Percentiles rank a stretch among this genome's conserved stretches.
These are phyloP conservation scores for Brachyopa scutellaris DNA, from an alignment of 2,888 invertebrate genomes.

Conservation along the genomic window DNA sequence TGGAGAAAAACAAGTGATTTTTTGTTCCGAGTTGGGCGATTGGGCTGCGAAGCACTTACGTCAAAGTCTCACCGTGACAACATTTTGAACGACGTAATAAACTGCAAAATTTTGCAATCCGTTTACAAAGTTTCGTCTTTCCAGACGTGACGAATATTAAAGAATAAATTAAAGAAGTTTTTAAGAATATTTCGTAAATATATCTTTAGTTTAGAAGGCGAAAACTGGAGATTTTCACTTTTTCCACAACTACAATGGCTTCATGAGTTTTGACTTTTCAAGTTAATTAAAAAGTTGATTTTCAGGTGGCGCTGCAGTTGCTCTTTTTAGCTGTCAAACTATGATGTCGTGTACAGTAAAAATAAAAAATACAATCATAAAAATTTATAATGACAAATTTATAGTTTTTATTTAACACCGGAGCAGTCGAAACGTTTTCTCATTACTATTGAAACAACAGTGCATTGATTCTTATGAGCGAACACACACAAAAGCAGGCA, in stretches of 20 bases:
- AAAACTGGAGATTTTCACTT: conserved; percentile 61
- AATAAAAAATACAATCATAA: neutral
- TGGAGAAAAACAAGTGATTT: conserved; percentile 6
- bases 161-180: conserved; percentile 3
- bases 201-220: conserved; percentile 13
- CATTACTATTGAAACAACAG: too few relatives aligned
- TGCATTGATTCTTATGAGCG: too few relatives aligned
- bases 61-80: conserved; percentile 70
- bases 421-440: too few relatives aligned
- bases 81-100: conserved; percentile 56
- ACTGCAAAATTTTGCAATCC: conserved; percentile 37
- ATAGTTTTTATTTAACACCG: too few relatives aligned
- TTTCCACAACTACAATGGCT: conserved; percentile 59
- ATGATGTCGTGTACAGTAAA: conserved; percentile 13
- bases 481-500: too few relatives aligned
- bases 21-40: conserved; percentile 12
- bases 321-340: conserved; percentile 1
- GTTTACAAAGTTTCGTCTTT: neutral
- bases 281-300: neutral
- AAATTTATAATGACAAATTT: too few relatives aligned
- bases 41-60: conserved; percentile 60
- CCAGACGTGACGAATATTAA: neutral
- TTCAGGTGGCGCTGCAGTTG: conserved; percentile 26
- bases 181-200: conserved; percentile 22
- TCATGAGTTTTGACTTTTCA: conserved; percentile 59